Percentiles rank a stretch among this genome's conserved stretches.
These are phyloP conservation scores for Benthochromis sp. DNA, from an alignment of 2,113 vertebrate species.

Conservation along the genomic window DNA sequence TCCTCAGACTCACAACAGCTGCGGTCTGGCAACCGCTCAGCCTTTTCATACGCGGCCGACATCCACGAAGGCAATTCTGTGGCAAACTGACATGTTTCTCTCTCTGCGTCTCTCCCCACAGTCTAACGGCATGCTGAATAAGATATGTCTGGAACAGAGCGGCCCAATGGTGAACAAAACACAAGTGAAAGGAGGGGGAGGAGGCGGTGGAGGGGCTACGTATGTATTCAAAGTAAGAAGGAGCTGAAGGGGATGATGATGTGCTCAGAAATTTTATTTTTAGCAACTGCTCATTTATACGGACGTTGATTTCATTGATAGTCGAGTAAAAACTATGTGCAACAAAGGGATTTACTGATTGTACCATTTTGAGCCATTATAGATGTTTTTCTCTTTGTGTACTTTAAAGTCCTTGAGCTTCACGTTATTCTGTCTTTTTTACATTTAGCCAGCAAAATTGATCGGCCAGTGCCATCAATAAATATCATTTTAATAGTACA, in stretches of 20 bases:
- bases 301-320: neutral
- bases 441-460: neutral
- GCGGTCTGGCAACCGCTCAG: neutral
- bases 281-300: neutral
- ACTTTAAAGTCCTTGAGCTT: neutral
- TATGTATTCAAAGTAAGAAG: slow-evolving; percentile 90
- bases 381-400: neutral
- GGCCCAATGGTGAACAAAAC: slow-evolving; percentile 84
- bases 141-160: slow-evolving; percentile 87
- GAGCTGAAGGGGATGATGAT: neutral
- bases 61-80: neutral
- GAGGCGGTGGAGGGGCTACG: slow-evolving; percentile 91
- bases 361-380: neutral
- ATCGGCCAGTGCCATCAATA: neutral
- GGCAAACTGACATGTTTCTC: slow-evolving; percentile 22
- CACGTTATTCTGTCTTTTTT: neutral
- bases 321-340: neutral
- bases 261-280: neutral
- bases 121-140: slow-evolving; percentile 79
- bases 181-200: slow-evolving; percentile 86
- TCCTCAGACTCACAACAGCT: neutral
- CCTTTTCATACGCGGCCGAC: neutral
- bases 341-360: neutral
- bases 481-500: neutral
- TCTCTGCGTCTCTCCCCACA: slow-evolving; percentile 45